phyloP scores from a whole-genome alignment of 1,140 invertebrate species.

The Cylas formicarius region DNA sequence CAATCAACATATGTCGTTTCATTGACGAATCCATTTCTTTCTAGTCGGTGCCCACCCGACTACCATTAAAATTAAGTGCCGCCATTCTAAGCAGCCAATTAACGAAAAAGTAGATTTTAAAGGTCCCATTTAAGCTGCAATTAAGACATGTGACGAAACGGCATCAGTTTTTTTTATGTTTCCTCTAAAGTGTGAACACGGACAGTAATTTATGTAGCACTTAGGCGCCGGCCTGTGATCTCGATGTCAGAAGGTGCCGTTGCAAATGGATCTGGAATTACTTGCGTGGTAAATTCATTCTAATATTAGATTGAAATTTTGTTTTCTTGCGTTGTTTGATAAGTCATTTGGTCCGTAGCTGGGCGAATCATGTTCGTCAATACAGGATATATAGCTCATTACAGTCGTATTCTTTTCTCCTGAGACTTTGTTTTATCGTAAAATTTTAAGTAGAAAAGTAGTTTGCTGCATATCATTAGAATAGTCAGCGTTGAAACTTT shows the following conservation, averaged over 20 bases:
- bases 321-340: not conserved
- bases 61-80: constrained; percentile 3
- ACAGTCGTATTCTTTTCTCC: too few species aligned
- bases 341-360: too few species aligned
- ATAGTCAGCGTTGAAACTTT: too few species aligned
- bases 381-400: too few species aligned
- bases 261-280: not conserved
- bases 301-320: constrained; percentile 10
- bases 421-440: too few species aligned
- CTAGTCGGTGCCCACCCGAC: not conserved
- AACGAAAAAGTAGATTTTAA: not conserved
- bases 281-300: constrained; percentile 5
- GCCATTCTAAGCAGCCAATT: not conserved
- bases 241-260: not conserved
- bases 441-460: too few species aligned
- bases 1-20: too few species aligned
- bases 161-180: constrained; percentile 2
- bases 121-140: not conserved
- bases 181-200: constrained; percentile 1
- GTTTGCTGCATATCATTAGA: too few species aligned
- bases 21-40: too few species aligned
- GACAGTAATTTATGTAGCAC: not conserved
- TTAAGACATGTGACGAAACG: not conserved
- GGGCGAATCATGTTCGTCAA: too few species aligned
- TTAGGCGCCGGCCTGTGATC: not conserved